Conservation (phyloP, 2,113 vertebrate genomes). For the Numida meleagris region DNA sequence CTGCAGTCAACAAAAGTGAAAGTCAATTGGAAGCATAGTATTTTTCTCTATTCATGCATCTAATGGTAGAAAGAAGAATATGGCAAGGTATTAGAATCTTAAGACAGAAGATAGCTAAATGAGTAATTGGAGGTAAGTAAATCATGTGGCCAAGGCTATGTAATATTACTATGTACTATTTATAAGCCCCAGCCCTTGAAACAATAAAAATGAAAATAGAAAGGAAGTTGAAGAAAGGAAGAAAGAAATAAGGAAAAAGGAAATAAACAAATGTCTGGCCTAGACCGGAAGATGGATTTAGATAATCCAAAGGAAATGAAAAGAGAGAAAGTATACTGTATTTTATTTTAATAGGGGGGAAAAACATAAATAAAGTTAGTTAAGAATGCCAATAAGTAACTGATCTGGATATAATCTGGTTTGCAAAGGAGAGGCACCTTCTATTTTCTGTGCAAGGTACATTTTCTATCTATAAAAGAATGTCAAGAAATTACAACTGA, state of each 20-base stretch:
- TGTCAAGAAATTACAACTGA: background rate
- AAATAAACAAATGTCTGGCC: background rate
- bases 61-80: background rate
- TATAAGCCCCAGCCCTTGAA: background rate
- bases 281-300: background rate
- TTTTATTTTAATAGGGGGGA: background rate
- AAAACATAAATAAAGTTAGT: background rate
- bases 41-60: background rate
- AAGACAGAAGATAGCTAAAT: background rate
- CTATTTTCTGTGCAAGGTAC: background rate
- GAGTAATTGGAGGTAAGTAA: background rate
- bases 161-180: background rate
- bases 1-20: background rate
- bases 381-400: background rate
- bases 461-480: background rate
- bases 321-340: background rate
- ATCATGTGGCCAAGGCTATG: background rate
- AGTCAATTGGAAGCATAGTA: background rate
- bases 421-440: background rate
- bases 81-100: background rate
- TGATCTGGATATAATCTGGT: background rate
- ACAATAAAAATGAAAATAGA: background rate
- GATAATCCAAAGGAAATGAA: background rate
- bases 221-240: background rate
- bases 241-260: background rate